Conservation (phyloP, 2,797 vertebrate species). For the Astyanax mexicanus region DNA sequence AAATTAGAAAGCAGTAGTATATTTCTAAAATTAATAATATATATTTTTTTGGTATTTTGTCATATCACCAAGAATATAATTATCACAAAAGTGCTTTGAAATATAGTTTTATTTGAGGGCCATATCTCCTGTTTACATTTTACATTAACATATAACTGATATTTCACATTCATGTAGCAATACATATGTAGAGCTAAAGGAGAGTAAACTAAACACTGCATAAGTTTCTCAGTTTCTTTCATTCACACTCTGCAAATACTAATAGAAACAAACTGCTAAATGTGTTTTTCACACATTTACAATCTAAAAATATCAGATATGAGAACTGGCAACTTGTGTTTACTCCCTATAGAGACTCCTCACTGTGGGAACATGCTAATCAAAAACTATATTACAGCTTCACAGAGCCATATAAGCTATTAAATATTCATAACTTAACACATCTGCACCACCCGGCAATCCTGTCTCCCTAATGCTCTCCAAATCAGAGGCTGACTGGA, state of each 20-base stretch:
- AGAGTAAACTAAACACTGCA: too few relatives aligned
- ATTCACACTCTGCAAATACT: background rate
- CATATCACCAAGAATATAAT: too few relatives aligned
- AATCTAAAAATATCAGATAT: background rate
- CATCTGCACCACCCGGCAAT: background rate
- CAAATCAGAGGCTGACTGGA: background rate
- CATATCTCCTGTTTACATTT: too few relatives aligned
- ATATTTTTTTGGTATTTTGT: too few relatives aligned
- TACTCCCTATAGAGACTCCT: conserved; percentile 10
- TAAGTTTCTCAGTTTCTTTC: too few relatives aligned
- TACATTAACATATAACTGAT: too few relatives aligned
- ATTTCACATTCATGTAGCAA: too few relatives aligned
- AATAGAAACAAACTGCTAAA: background rate
- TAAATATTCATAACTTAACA: conserved; percentile 8
- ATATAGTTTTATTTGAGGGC: too few relatives aligned
- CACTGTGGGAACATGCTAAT: background rate
- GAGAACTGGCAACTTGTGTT: background rate
- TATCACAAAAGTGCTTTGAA: too few relatives aligned
- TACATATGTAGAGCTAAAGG: too few relatives aligned
- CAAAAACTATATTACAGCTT: conserved; percentile 4
- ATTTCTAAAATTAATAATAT: too few relatives aligned
- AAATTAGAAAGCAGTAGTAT: too few relatives aligned
- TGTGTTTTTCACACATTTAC: background rate
- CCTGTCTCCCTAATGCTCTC: background rate
- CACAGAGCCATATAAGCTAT: background rate